Base-by-base conservation (phyloP, 1,140 invertebrate genomes). In the Alviniconcha marisindica region DNA sequence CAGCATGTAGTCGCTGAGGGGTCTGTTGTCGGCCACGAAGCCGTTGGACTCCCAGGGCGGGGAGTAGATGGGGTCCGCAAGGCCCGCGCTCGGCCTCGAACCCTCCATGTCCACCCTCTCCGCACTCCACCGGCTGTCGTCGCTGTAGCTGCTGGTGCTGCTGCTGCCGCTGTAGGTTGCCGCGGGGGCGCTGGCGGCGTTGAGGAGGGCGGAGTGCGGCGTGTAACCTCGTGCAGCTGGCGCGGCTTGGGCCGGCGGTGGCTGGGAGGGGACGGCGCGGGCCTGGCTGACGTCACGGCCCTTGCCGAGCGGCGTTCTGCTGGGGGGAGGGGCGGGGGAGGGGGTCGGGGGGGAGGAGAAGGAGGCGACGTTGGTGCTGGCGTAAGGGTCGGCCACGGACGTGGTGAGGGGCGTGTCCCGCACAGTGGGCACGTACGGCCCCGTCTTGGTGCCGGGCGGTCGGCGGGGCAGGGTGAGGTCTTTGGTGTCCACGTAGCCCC, bases 1-100 rank as follows among this genome's bases (percentile, higher is more conserved):
- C 31, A 78, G 54, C 77, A 78, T 78, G 77, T 78, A 78, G 21
- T 78, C 51, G 24, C 77, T 78, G 48, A 78, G 51, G 2, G 77
- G 77, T 40, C 77, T 33, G 54, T 78, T 78, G 54, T 78, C 77
- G 14, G 31, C 36, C 31, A 33, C 77, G 51, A 78, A 60, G 31
- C 42, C 48, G 33, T 63, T 78, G 51, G 51, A 60, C 33, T 60
- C 77, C 77, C 77, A 78, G 51, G 77, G 77, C 0, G 77, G 77
- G 33, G 51, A 60, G 51, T 78, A 78, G 48, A 78, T 78, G 42
- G 77, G 56, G 33, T 78, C 77, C 24, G n/a, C 54, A 60, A 18
- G 4, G 21, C 54, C 48, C 36, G 48, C 42, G n/a, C 2, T 38
- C n/a, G 33, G 21, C 77, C 48, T n/a, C n/a, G n/a, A n/a, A n/a